These are phyloP conservation scores for Ceryle rudis DNA, from an alignment of 2,797 vertebrate genomes.

Conservation along the genomic window DNA sequence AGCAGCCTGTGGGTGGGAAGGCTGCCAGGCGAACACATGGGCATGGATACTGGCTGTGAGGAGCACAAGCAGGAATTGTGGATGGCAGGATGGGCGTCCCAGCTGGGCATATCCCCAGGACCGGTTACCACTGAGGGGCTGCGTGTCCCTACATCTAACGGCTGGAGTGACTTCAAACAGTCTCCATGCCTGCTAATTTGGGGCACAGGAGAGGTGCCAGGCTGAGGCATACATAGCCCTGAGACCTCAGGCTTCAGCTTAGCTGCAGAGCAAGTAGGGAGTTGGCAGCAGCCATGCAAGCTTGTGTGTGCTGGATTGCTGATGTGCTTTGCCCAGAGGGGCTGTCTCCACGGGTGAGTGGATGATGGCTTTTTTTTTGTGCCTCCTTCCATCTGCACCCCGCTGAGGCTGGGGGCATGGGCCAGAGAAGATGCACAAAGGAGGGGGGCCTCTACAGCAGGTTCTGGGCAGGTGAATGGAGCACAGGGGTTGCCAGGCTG, in stretches of 20 bases:
- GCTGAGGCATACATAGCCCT: rapidly evolving
- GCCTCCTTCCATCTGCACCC: neutral
- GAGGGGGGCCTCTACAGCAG: neutral
- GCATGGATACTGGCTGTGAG: neutral
- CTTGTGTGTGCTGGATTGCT: neutral
- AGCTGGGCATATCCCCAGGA: neutral
- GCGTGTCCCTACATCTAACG: neutral
- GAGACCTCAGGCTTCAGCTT: neutral
- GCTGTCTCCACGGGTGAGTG: neutral
- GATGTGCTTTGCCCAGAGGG: neutral
- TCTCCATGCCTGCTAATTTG: neutral
- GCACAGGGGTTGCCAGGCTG: neutral
- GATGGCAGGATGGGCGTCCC: neutral
- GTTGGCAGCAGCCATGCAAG: rapidly evolving
- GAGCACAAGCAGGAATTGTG: neutral
- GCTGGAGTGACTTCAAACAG: neutral
- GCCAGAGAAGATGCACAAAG: neutral
- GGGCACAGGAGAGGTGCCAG: conserved; percentile 2
- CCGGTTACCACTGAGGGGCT: neutral
- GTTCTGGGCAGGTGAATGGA: rapidly evolving
- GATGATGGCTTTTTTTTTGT: neutral
- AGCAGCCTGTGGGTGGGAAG: neutral
- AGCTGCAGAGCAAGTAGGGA: neutral
- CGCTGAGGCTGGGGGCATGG: rapidly evolving
- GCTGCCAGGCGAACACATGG: conserved; percentile 44